Evolutionary conservation across 2,888 invertebrate species (phyloP).

Genomic region (Pardosa pseudoannulata): DNA sequence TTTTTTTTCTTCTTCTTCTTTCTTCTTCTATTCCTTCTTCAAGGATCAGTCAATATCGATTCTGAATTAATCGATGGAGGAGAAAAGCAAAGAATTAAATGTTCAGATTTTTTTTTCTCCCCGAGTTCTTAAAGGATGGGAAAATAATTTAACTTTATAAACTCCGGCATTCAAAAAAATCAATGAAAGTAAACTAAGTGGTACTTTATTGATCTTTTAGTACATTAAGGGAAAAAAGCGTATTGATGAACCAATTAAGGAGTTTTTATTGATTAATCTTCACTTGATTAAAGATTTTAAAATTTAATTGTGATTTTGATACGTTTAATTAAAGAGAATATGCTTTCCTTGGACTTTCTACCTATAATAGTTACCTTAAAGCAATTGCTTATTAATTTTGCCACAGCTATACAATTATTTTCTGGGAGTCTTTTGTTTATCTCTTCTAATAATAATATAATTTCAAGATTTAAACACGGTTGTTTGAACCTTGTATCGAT

Average conservation of each 20-base stretch:
- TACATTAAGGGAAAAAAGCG: background rate
- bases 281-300: background rate
- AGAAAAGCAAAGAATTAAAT: background rate
- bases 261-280: background rate
- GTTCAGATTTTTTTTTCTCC: background rate
- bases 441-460: too few relatives aligned
- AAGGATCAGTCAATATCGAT: background rate
- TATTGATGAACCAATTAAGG: background rate
- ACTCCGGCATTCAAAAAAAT: background rate
- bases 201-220: background rate
- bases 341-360: too few relatives aligned
- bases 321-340: background rate
- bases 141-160: constrained; percentile 1
- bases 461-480: too few relatives aligned
- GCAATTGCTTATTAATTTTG: too few relatives aligned
- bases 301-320: background rate
- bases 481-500: too few relatives aligned
- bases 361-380: too few relatives aligned
- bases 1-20: background rate
- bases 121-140: background rate
- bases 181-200: background rate
- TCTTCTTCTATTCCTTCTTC: background rate
- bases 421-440: too few relatives aligned
- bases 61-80: background rate
- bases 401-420: too few relatives aligned